Evolutionary conservation across 2,888 invertebrate species (phyloP).

Genomic region (Aleiodes leptofemur): DNA sequence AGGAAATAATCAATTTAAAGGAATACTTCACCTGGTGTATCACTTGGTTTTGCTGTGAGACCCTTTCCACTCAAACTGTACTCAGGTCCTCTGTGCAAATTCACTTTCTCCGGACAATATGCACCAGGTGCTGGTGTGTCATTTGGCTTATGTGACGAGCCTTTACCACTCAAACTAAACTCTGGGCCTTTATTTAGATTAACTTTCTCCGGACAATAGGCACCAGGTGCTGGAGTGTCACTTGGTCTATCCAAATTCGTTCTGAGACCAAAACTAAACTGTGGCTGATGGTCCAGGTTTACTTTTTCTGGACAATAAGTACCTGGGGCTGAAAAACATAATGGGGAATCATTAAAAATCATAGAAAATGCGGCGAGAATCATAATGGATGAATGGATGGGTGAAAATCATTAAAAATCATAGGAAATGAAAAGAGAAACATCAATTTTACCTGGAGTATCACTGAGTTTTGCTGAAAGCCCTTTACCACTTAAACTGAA

Average conservation of each 20-base stretch:
- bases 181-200: conserved; percentile 78
- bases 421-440: not conserved
- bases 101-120: conserved; percentile 76
- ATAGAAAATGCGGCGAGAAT: not conserved
- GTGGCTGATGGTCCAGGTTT: conserved; percentile 79
- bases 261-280: conserved; percentile 83
- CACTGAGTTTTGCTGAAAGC: conserved; percentile 78
- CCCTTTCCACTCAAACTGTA: conserved; percentile 84
- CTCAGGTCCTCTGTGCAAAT: conserved; percentile 79
- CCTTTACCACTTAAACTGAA: conserved; percentile 84
- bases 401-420: not conserved
- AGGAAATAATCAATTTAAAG: no score
- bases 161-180: conserved; percentile 79
- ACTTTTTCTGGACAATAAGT: conserved; percentile 76
- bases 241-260: conserved; percentile 78
- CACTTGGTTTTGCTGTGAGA: conserved; percentile 78
- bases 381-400: no score
- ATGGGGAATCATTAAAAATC: not conserved
- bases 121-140: conserved; percentile 57
- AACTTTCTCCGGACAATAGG: conserved; percentile 79
- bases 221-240: conserved; percentile 82
- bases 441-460: conserved; percentile 76
- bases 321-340: conserved; percentile 57
- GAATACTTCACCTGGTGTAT: conserved; percentile 78
- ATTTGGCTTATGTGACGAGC: conserved; percentile 47